Conservation (phyloP, 2,113 vertebrate species). For the Dipodomys ordii region DNA sequence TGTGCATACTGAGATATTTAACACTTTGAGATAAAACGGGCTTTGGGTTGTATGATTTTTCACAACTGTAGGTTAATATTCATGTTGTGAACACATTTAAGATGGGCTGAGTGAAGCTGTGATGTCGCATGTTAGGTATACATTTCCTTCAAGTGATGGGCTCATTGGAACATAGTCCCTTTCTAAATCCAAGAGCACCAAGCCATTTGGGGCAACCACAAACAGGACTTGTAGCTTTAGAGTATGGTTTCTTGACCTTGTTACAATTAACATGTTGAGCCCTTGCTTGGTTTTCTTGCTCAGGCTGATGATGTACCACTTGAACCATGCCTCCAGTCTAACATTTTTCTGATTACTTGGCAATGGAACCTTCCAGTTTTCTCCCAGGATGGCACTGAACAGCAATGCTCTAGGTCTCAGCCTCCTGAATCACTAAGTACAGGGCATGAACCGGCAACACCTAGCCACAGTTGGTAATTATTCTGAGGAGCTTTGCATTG, state of each 20-base stretch:
- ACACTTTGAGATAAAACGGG: not conserved
- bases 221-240: not conserved
- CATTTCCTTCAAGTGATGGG: not conserved
- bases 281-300: too few species aligned
- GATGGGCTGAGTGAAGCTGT: not conserved
- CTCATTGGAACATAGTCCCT: not conserved
- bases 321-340: too few species aligned
- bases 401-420: too few species aligned
- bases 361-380: too few species aligned
- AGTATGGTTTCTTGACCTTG: not conserved
- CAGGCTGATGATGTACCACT: too few species aligned
- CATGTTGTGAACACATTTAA: not conserved
- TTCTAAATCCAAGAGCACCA: not conserved
- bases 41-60: not conserved
- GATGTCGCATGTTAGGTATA: not conserved
- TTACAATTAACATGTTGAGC: not conserved
- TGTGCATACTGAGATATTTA: not conserved
- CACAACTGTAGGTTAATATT: not conserved
- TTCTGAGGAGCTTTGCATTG: not conserved
- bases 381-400: too few species aligned
- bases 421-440: too few species aligned
- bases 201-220: not conserved
- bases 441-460: too few species aligned
- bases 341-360: too few species aligned
- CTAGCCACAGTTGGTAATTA: too few species aligned